phyloP scores from a whole-genome alignment of 1,140 invertebrate species.

The Zaprionus davidi region DNA sequence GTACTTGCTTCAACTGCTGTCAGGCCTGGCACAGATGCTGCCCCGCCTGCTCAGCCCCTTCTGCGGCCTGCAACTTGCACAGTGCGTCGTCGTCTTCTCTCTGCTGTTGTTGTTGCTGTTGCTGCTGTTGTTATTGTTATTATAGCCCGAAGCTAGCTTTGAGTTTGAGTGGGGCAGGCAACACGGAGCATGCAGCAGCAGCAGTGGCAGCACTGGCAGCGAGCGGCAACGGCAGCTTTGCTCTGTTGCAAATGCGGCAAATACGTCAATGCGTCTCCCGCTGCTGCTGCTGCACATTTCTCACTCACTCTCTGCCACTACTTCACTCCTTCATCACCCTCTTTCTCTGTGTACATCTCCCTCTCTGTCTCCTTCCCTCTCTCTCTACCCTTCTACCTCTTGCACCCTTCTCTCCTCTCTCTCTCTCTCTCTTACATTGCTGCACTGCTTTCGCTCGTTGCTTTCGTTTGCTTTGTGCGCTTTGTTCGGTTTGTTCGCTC shows the following conservation, averaged over 20 bases:
- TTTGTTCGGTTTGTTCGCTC: conserved; percentile 12
- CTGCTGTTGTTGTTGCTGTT: conserved; percentile 22
- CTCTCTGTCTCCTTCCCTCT: not conserved
- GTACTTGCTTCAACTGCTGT: conserved; percentile 50
- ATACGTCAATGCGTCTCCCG: conserved; percentile 65
- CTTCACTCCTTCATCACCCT: not conserved
- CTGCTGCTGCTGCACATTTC: conserved; percentile 17
- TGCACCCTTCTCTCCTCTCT: not conserved
- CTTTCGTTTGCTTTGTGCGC: conserved; percentile 5
- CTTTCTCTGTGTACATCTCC: not conserved
- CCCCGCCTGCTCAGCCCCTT: not conserved
- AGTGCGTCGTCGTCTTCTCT: conserved; percentile 24
- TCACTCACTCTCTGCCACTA: not conserved
- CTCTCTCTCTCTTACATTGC: not conserved
- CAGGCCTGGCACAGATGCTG: conserved; percentile 54
- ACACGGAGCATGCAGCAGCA: conserved; percentile 6
- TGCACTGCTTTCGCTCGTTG: conserved; percentile 18
- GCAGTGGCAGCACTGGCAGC: not conserved
- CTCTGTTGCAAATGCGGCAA: conserved; percentile 67
- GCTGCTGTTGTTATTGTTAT: conserved; percentile 44
- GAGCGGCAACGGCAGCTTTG: conserved; percentile 25
- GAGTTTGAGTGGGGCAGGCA: conserved; percentile 36
- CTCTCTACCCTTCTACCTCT: not conserved
- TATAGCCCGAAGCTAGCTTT: conserved; percentile 48
- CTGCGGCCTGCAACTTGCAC: conserved; percentile 25